phyloP scores from a whole-genome alignment of 2,113 vertebrate species.

The Solenodon paradoxus region DNA sequence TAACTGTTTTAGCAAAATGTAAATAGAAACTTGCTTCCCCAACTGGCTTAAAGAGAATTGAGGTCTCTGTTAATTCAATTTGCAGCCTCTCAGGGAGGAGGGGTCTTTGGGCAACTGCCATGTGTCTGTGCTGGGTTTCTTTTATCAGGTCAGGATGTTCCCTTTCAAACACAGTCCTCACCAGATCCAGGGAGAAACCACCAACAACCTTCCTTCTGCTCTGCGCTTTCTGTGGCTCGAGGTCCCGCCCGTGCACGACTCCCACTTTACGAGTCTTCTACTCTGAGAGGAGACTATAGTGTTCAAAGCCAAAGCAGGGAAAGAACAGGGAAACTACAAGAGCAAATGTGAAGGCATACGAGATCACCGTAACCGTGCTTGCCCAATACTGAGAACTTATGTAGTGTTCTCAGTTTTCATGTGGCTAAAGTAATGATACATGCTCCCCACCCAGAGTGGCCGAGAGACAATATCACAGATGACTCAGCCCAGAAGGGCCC shows the following conservation, averaged over 20 bases:
- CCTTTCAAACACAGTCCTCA: slow-evolving; percentile 35
- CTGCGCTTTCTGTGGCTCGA: background rate
- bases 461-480: slow-evolving; percentile 20
- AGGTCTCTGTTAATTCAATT: slow-evolving; percentile 30
- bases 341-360: background rate
- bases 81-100: background rate
- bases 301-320: slow-evolving; percentile 38
- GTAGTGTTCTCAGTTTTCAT: slow-evolving; percentile 33
- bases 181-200: slow-evolving; percentile 22
- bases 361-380: slow-evolving; percentile 21
- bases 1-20: slow-evolving; percentile 21
- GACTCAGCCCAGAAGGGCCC: background rate
- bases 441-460: background rate
- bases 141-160: slow-evolving; percentile 57
- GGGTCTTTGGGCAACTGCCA: slow-evolving; percentile 5
- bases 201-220: background rate
- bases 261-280: background rate
- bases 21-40: slow-evolving; percentile 16
- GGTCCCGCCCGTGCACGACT: background rate
- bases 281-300: background rate
- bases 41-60: slow-evolving; percentile 13
- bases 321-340: background rate
- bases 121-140: background rate
- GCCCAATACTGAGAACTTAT: slow-evolving; percentile 20
- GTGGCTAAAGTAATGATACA: slow-evolving; percentile 39